A percentile compares a stretch with the other conserved stretches of the same genome.
Evolutionary conservation across 2,113 vertebrate genomes (phyloP).

Genomic region (Microtus ochrogaster): DNA sequence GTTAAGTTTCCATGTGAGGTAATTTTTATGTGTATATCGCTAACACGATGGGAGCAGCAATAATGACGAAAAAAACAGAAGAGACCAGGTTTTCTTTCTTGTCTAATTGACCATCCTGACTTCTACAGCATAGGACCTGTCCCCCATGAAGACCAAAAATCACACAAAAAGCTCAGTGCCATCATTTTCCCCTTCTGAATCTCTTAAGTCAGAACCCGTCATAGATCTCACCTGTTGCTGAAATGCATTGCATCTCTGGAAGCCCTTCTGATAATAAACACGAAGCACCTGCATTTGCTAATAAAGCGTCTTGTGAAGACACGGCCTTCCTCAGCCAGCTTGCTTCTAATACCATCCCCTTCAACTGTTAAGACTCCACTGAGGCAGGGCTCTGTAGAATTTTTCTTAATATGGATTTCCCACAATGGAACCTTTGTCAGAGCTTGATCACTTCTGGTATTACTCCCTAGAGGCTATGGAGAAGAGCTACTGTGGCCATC

Average conservation of each 20-base stretch:
- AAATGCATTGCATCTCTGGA: neutral
- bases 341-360: neutral
- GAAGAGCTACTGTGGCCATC: neutral
- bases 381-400: neutral
- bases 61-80: constrained; percentile 4
- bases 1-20: neutral
- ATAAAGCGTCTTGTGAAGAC: neutral
- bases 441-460: neutral
- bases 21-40: constrained; percentile 7
- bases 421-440: neutral
- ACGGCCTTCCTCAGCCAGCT: neutral
- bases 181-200: neutral
- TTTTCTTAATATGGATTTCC: neutral
- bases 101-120: neutral
- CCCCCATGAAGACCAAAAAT: neutral
- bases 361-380: neutral
- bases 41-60: constrained; percentile 10
- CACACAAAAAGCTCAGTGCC: neutral
- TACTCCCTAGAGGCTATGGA: neutral
- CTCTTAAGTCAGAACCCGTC: neutral
- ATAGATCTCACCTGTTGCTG: neutral
- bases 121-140: neutral
- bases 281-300: neutral
- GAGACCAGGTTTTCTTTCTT: neutral
- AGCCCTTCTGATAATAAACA: neutral